Conservation (phyloP, 2,888 invertebrate genomes). For the Ethmia dodecea region DNA sequence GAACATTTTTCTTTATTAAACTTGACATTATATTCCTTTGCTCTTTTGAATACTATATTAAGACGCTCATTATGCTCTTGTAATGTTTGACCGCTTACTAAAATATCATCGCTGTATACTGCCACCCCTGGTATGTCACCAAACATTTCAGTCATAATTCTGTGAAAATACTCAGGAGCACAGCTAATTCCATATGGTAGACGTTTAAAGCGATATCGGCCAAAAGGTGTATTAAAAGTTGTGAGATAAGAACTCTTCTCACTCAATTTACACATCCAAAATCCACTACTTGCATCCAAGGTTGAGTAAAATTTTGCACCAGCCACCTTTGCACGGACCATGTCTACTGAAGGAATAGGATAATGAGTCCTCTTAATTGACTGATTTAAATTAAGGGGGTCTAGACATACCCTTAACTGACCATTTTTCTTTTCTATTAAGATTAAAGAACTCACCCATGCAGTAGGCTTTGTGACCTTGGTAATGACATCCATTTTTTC, state of each 20-base stretch:
- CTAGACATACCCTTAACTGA: conserved; percentile 17
- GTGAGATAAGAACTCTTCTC: conserved; percentile 3
- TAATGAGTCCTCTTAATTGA: conserved; percentile 16
- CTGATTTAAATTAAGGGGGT: conserved; percentile 16
- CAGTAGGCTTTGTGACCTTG: conserved; percentile 18
- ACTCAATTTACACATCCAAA: conserved; percentile 13
- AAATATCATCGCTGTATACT: conserved; percentile 3
- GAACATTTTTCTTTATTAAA: conserved; percentile 1
- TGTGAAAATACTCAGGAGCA: conserved; percentile 3
- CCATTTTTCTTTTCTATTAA: conserved; percentile 18
- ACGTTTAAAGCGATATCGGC: conserved; percentile 1
- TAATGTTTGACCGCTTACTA: not conserved
- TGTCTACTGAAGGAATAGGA: conserved; percentile 15
- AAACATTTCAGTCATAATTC: conserved; percentile 2
- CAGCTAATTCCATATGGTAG: conserved; percentile 5
- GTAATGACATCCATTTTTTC: conserved; percentile 18
- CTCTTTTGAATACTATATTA: not conserved
- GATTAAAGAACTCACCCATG: conserved; percentile 17
- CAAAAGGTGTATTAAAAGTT: conserved; percentile 8
- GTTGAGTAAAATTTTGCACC: conserved; percentile 15
- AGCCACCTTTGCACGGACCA: conserved; percentile 11
- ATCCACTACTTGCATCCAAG: conserved; percentile 19
- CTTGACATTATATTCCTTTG: conserved; percentile 1
- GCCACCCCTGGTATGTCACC: not conserved
- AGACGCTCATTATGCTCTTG: conserved; percentile 1